Base-by-base conservation (phyloP, 2,888 invertebrate species). In the Steinernema scapterisci region DNA sequence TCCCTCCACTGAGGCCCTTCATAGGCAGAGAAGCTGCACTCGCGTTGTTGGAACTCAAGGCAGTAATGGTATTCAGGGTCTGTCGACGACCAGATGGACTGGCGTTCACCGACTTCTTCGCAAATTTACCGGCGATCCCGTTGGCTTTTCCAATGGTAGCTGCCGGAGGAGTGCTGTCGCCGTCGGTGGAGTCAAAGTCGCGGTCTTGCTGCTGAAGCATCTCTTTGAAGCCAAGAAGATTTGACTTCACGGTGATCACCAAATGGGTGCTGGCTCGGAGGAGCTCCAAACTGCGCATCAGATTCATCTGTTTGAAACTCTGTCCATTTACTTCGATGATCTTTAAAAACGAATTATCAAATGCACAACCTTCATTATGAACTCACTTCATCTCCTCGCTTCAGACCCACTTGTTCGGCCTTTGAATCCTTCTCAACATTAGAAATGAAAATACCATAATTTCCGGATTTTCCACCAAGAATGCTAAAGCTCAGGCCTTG, bases 271-370 rank as follows among this genome's bases (percentile, higher is more conserved):
- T 94, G 76, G 94, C 93, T 80, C 93, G 92, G 19, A 99, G 91
- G 79, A 97, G 92, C 89, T 97, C 97, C 89, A 96, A 91, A 11
- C 97, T 97, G 87, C 93, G 92, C 70, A 93, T 92, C 88, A 94
- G 93, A 83, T 93, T 93, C 70, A 97, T 94, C 89, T 95, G 94
- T 87, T 94, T 93, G 88, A 97, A 95, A 86, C 94, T 95, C 88
- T 96, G 95, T 38, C 96, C 95, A 89, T 99, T 99, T 0, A 99
- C 96, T 90, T 97, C 96, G 82, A 97, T 90, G 78, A 99, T 94
- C 91, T 90, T 82, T 1, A 79, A 23, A 19, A 9, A 5, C 27
- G 21, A 52, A 2, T 1, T 46, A 43, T 43, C 31, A 31, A 19
- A 11, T 70, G 38, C 25, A 46, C 73, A 0, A 81, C 72, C n/a